phyloP scores from a whole-genome alignment of 2,797 vertebrate species.

The Acridotheres tristis region DNA sequence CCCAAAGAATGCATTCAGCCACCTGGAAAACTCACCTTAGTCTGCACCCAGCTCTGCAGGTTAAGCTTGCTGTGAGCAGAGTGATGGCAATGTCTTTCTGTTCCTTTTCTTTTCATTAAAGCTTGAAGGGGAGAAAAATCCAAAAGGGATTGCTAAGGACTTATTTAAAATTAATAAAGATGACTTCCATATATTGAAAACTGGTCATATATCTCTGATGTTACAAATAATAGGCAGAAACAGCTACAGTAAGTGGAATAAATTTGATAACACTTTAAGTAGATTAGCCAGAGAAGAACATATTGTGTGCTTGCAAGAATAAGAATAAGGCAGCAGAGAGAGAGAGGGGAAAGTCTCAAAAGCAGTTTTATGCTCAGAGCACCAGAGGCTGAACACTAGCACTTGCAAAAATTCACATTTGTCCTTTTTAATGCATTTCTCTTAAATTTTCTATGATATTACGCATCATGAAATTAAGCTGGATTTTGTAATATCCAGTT shows the following conservation, averaged over 20 bases:
- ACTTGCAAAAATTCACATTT: constrained; percentile 23
- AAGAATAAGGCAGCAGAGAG: background rate
- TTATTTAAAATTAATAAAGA: constrained; percentile 21
- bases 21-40: background rate
- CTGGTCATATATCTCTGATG: background rate
- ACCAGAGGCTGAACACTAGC: background rate
- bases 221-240: constrained; percentile 24
- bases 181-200: background rate
- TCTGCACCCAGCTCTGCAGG: background rate
- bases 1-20: background rate
- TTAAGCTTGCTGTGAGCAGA: background rate
- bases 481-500: constrained; percentile 47
- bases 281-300: constrained; percentile 35
- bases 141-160: background rate
- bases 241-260: background rate
- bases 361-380: constrained; percentile 1
- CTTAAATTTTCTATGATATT: constrained; percentile 22
- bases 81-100: background rate
- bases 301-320: constrained; percentile 8
- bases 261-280: constrained; percentile 19
- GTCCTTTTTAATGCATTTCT: constrained; percentile 13
- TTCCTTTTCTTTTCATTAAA: background rate
- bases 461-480: constrained; percentile 35
- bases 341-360: background rate
- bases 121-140: background rate